phyloP scores from a whole-genome alignment of 2,888 invertebrate genomes.

The Leucozona laternaria region DNA sequence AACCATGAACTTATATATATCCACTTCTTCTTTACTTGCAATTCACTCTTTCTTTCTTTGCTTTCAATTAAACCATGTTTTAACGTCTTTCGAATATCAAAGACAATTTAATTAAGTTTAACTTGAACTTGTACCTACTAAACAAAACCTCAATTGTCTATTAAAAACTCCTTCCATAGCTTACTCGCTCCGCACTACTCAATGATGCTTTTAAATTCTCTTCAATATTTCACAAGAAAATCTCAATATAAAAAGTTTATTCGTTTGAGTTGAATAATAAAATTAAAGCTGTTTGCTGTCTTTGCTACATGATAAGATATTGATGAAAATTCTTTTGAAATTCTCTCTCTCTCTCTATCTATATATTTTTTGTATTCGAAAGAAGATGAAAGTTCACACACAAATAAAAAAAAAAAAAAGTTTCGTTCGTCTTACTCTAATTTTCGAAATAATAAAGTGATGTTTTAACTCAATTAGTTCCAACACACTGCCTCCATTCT shows the following conservation, averaged over 20 bases:
- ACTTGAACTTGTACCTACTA: not conserved
- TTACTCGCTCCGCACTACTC: not conserved
- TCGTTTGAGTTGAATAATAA: constrained; percentile 1
- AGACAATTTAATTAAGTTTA: not conserved
- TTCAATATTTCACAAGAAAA: constrained; percentile 2
- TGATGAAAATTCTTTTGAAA: constrained; percentile 28
- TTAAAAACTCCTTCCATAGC: not conserved
- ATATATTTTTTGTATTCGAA: not conserved
- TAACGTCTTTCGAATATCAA: not conserved
- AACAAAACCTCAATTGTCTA: not conserved
- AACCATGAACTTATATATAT: no score
- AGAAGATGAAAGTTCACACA: no score
- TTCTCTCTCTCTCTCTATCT: not conserved
- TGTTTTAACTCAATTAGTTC: constrained; percentile 30
- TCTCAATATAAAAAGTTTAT: constrained; percentile 8
- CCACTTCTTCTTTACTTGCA: not conserved
- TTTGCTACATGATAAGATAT: not conserved
- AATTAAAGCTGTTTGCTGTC: constrained; percentile 11
- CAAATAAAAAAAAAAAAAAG: not conserved
- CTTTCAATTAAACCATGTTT: not conserved
- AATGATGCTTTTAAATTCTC: constrained; percentile 24
- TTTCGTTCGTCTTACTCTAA: not conserved
- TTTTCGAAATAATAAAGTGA: not conserved
- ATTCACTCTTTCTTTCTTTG: not conserved
- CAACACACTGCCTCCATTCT: not conserved